phyloP scores from a whole-genome alignment of 2,888 invertebrate species.

The Athrips mouffetella region DNA sequence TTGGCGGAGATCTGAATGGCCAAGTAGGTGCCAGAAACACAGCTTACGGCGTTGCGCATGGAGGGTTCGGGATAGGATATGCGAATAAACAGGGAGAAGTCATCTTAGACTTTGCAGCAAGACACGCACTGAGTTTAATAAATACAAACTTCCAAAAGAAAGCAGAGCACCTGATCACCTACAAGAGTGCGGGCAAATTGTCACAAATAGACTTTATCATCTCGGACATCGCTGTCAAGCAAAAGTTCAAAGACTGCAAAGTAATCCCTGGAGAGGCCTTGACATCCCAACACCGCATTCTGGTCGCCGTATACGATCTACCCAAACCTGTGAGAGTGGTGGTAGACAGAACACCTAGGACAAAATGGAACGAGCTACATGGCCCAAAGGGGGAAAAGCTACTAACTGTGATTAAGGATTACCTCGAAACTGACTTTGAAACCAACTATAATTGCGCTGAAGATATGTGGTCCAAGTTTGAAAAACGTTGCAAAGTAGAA shows the following conservation, averaged over 20 bases:
- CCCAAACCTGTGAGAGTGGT: conserved; percentile 9
- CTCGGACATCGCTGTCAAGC: not conserved
- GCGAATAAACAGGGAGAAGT: conserved; percentile 1
- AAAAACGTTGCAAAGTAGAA: not conserved
- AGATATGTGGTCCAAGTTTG: not conserved
- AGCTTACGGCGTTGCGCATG: not conserved
- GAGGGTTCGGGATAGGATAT: not conserved
- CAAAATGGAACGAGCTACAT: not conserved
- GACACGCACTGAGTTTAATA: conserved; percentile 9
- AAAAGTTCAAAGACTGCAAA: conserved; percentile 21
- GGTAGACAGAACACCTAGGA: not conserved
- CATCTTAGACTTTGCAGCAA: conserved; percentile 10
- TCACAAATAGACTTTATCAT: conserved; percentile 23
- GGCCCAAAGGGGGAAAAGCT: not conserved
- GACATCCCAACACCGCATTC: conserved; percentile 22
- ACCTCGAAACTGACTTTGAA: not conserved
- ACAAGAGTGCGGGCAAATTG: conserved; percentile 14
- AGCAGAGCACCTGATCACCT: conserved; percentile 18
- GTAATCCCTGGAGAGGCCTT: conserved; percentile 22
- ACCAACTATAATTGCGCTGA: not conserved
- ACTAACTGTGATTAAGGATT: not conserved
- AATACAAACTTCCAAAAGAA: conserved; percentile 22
- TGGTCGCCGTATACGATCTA: conserved; percentile 24
- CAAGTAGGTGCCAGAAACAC: conserved; percentile 10
- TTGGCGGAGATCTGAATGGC: conserved; percentile 18